phyloP scores from a whole-genome alignment of 2,888 invertebrate species.

The Caenorhabditis macrosperma region DNA sequence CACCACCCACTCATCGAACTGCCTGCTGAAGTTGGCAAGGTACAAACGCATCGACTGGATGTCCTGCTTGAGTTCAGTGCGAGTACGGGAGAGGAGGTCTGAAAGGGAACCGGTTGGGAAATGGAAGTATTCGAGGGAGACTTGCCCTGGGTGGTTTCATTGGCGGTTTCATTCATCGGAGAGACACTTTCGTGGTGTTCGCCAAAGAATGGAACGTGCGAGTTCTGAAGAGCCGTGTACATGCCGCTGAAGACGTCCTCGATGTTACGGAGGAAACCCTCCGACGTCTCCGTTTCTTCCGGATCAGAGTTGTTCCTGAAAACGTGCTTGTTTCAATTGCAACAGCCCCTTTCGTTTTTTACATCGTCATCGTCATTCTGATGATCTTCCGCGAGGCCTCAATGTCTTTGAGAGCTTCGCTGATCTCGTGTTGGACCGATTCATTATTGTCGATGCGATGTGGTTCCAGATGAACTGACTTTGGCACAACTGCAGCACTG shows the following conservation, averaged over 20 bases:
- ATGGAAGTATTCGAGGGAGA: not conserved
- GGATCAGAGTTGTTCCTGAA: slow-evolving; percentile 24
- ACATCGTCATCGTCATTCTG: slow-evolving; percentile 33
- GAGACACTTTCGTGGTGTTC: not conserved
- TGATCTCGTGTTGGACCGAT: slow-evolving; percentile 38
- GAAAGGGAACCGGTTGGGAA: not conserved
- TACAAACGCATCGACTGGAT: slow-evolving; percentile 20
- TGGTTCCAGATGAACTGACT: slow-evolving; percentile 28
- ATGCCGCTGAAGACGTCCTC: slow-evolving; percentile 36
- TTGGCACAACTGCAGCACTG: slow-evolving; percentile 7
- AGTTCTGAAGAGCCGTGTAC: slow-evolving; percentile 33
- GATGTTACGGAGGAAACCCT: slow-evolving; percentile 26
- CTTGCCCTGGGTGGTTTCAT: not conserved
- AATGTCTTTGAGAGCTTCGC: slow-evolving; percentile 43
- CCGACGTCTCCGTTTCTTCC: slow-evolving; percentile 7
- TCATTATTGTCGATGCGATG: slow-evolving; percentile 29
- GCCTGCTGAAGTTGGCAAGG: slow-evolving; percentile 6
- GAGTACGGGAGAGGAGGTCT: slow-evolving; percentile 41
- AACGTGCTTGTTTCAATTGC: not conserved
- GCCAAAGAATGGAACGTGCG: slow-evolving; percentile 37
- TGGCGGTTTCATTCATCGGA: slow-evolving; percentile 2
- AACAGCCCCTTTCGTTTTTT: too few relatives aligned
- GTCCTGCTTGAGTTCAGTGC: slow-evolving; percentile 39
- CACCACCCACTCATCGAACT: slow-evolving; percentile 50
- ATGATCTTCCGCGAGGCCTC: slow-evolving; percentile 25